Base-by-base conservation (phyloP, 2,888 invertebrate genomes). In the Anodontia alba region DNA sequence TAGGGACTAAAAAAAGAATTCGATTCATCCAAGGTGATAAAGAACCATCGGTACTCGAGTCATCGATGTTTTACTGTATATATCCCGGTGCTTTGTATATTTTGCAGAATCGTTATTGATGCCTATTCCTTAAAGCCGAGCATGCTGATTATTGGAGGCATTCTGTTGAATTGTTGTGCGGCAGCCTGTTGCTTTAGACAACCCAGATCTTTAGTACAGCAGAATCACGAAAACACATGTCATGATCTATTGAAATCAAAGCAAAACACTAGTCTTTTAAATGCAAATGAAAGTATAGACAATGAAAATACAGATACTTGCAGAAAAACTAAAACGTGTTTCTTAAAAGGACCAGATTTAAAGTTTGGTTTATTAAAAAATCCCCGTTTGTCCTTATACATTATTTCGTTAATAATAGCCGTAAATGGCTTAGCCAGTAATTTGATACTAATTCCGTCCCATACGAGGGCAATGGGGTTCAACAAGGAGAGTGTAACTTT, bases 91-190 rank as follows among this genome's bases (percentile, higher is more conserved):
- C n/a, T n/a, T n/a, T n/a, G n/a, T n/a, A n/a, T n/a, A n/a, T n/a
- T n/a, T n/a, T n/a, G n/a, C n/a, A n/a, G n/a, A n/a, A n/a, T n/a
- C n/a, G n/a, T n/a, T n/a, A 26, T 75, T 12, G 75, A 80, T 42
- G 36, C 42, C 2, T 80, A 70, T 71, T 46, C 42, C 36, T 29
- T 80, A 5, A 46, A 23, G 23, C 75, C 75, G 10, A 66, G 75
- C 20, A 42, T 80, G 57, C 67, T 80, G 23, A 38, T 80, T 15
- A 38, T 80, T 1, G 66, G 75, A 29, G 79, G 71, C 1, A 23
- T 73, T 1, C 10, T 69, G 10, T 29, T 78, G 38, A 38, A 78
- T 20, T n/a, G 51, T 0, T 73, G 78, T 69, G 73, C 66, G n/a
- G 73, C 68, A 54, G 51, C 42, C 1, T 10, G 51, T 20, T 36